phyloP scores from a whole-genome alignment of 1,140 invertebrate species.

The Heliconius hermathena region DNA sequence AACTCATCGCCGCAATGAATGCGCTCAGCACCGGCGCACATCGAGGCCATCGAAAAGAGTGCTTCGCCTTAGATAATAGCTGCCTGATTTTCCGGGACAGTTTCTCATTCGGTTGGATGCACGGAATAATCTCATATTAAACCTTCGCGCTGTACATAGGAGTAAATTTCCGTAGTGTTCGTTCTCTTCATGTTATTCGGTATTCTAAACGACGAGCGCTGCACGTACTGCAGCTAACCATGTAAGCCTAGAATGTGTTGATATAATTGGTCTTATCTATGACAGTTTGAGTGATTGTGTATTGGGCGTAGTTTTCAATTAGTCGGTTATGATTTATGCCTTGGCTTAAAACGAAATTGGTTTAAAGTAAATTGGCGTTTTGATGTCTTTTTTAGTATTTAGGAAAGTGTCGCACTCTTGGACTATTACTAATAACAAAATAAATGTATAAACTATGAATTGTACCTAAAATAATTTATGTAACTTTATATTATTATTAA shows the following conservation, averaged over 20 bases:
- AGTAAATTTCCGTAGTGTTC: slow-evolving; percentile 44
- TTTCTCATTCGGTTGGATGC: slow-evolving; percentile 55
- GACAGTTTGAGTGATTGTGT: slow-evolving; percentile 45
- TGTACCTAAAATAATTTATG: slow-evolving; percentile 65
- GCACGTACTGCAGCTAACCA: slow-evolving; percentile 36
- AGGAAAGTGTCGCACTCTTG: slow-evolving; percentile 37
- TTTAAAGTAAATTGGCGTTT: slow-evolving; percentile 37
- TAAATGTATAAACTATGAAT: slow-evolving; percentile 43
- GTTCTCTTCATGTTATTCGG: slow-evolving; percentile 35
- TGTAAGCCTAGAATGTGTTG: slow-evolving; percentile 46
- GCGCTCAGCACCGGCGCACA: slow-evolving; percentile 39
- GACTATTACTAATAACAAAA: slow-evolving; percentile 38
- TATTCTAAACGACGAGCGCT: slow-evolving; percentile 31
- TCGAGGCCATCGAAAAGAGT: slow-evolving; percentile 58
- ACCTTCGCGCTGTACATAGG: slow-evolving; percentile 58
- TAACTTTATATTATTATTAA: slow-evolving; percentile 58
- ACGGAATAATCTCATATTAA: slow-evolving; percentile 39
- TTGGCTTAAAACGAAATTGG: slow-evolving; percentile 38
- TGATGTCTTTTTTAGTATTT: slow-evolving; percentile 34
- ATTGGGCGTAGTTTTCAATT: slow-evolving; percentile 39
- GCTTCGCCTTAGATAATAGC: slow-evolving; percentile 60
- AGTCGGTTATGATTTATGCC: slow-evolving; percentile 32
- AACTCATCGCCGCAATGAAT: slow-evolving; percentile 68
- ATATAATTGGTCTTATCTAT: slow-evolving; percentile 31
- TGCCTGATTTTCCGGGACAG: slow-evolving; percentile 55